Conservation (phyloP, 2,888 invertebrate genomes). For the Sarcophaga carnaria region DNA sequence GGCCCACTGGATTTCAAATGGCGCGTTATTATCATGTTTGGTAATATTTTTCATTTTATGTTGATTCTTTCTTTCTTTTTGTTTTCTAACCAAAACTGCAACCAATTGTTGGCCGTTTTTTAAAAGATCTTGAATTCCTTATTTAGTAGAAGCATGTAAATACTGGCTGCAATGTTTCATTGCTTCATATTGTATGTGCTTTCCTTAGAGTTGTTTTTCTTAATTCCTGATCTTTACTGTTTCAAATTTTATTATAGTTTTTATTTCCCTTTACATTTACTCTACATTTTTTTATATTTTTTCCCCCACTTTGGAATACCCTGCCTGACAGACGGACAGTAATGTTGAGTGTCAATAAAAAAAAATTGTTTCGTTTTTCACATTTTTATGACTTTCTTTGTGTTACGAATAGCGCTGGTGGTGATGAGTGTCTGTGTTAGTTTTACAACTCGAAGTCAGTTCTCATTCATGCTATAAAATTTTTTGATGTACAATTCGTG, state of each 20-base stretch:
- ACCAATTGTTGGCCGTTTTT: too few species aligned
- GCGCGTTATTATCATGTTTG: conserved; percentile 20
- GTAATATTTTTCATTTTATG: not conserved
- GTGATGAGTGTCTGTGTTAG: too few species aligned
- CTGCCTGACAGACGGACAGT: not conserved
- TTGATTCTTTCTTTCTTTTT: not conserved
- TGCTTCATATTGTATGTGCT: not conserved
- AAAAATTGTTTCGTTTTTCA: not conserved
- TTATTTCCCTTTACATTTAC: not conserved
- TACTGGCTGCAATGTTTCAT: too few species aligned
- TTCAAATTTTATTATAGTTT: conserved; percentile 3
- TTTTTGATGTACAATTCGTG: too few species aligned
- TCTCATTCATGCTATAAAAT: too few species aligned
- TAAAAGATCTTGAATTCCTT: not conserved
- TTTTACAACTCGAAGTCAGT: too few species aligned
- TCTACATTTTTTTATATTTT: conserved; percentile 17
- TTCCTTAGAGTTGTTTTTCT: conserved; percentile 4
- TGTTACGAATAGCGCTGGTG: too few species aligned
- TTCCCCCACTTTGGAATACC: conserved; percentile 2
- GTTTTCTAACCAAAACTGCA: not conserved
- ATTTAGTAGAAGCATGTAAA: not conserved
- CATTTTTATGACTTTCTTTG: too few species aligned
- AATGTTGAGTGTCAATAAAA: conserved; percentile 35
- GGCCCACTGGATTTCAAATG: conserved; percentile 48
- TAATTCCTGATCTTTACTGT: too few species aligned